These are phyloP conservation scores for Diplodus sargus DNA, from an alignment of 2,797 vertebrate genomes.

Conservation along the genomic window DNA sequence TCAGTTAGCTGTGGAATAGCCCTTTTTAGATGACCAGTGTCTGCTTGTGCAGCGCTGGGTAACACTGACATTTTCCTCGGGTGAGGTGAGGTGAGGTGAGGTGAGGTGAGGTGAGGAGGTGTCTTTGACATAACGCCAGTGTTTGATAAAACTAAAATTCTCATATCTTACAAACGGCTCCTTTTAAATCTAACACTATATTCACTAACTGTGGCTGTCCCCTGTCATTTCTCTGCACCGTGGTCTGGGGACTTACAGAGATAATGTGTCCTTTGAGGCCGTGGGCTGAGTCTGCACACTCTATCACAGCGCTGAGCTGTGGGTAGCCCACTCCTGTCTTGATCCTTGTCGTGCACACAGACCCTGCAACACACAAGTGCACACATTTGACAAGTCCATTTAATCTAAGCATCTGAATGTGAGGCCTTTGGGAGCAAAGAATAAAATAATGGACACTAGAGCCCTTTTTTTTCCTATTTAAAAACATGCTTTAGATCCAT, in stretches of 20 bases:
- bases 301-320: conserved; percentile 98
- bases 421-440: not conserved
- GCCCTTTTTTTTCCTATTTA: not conserved
- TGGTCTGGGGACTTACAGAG: conserved; percentile 87
- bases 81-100: no score
- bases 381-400: conserved; percentile 7
- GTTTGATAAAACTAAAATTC: no score
- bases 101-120: no score
- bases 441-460: not conserved
- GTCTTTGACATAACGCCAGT: no score
- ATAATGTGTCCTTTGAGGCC: conserved; percentile 99
- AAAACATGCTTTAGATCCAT: not conserved
- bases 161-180: no score
- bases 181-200: not conserved
- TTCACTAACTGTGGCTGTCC: not conserved
- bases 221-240: not conserved
- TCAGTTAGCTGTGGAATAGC: no score
- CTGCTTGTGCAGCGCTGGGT: no score
- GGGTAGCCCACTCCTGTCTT: conserved; percentile 99
- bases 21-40: no score
- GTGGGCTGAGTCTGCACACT: conserved; percentile 97
- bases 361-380: conserved; percentile 84
- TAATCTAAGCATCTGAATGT: not conserved
- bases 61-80: no score
- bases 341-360: conserved; percentile 97